Base-by-base conservation (phyloP, 2,888 invertebrate genomes). In the Serrognathus titanus region DNA sequence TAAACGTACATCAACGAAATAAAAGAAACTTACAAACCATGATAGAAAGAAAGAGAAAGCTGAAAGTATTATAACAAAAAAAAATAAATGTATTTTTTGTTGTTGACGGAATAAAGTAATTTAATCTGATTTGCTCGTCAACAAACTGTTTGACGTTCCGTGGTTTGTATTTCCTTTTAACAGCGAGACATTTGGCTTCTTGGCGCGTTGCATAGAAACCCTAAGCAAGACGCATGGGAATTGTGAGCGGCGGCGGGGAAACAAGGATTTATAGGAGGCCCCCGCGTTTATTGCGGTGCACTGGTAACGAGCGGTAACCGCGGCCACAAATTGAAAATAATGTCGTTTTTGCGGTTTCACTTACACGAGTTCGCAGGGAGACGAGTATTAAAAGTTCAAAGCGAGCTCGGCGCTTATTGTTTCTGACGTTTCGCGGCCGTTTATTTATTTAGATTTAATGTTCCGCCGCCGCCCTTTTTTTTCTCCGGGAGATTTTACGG, bases 241-340 rank as follows among this genome's bases (percentile, higher is more conserved):
- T 51, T 50, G 43, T 11, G 24, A 31, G 24, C 24, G 24, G 20
- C 24, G 20, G 52, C 47, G 52, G 46, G 48, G 59, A 63, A 63
- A 70, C 67, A 58, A 68, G 70, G 69, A 71, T 72, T 72, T 71
- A 71, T 70, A 62, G 60, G 60, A 60, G 53, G 58, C 52, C 54
- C 24, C 54, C 57, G 63, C 65, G 67, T 70, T 69, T 71, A 72
- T 71, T 70, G 69, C 69, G 63, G 60, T 66, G 64, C 65, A 64
- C 61, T 55, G 58, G 64, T 68, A 69, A 69, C 67, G 64, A 66
- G 66, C 66, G 59, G 58, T 58, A 62, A 63, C 66, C 65, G 60
- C 66, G 55, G 57, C 71, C 71, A 63, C 71, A 72, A 71, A 72
- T 72, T 72, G 71, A 72, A 72, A 73, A 69, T 73, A 71, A 73